Evolutionary conservation across 2,797 vertebrate genomes (phyloP).

Genomic region (Sebastes flavidus): DNA sequence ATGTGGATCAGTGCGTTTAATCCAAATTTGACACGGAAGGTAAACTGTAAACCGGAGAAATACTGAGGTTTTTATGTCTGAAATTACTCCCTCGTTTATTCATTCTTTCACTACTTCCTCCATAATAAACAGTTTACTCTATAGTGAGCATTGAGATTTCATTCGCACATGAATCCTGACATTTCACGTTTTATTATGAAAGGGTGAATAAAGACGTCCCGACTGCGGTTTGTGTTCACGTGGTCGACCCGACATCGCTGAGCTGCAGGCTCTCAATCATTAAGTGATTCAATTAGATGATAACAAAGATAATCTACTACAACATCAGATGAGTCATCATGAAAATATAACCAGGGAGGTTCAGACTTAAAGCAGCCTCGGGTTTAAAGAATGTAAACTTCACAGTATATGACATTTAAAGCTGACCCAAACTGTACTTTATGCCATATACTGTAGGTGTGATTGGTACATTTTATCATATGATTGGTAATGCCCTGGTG

Average conservation of each 20-base stretch:
- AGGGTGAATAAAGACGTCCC: background rate
- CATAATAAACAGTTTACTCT: background rate
- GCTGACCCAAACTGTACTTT: too few relatives aligned
- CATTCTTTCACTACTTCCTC: background rate
- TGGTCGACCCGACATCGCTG: background rate
- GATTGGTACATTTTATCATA: too few relatives aligned
- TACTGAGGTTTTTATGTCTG: background rate
- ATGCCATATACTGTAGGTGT: too few relatives aligned
- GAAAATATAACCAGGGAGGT: too few relatives aligned
- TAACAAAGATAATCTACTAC: background rate
- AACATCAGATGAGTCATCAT: background rate
- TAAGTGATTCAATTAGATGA: background rate
- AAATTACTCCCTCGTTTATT: background rate
- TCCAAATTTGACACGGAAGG: constrained; percentile 4
- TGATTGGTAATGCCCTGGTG: too few relatives aligned
- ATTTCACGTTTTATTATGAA: background rate
- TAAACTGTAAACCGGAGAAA: background rate
- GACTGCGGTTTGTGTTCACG: background rate
- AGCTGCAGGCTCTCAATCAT: background rate
- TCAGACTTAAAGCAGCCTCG: too few relatives aligned
- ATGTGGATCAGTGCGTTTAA: constrained; percentile 13
- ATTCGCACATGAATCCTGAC: background rate
- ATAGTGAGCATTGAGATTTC: background rate
- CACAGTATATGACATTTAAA: too few relatives aligned
- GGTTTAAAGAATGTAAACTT: too few relatives aligned